These are phyloP conservation scores for Porites divaricata DNA, from an alignment of 92 coral and sea anemone genomes.

Conservation along the genomic window DNA sequence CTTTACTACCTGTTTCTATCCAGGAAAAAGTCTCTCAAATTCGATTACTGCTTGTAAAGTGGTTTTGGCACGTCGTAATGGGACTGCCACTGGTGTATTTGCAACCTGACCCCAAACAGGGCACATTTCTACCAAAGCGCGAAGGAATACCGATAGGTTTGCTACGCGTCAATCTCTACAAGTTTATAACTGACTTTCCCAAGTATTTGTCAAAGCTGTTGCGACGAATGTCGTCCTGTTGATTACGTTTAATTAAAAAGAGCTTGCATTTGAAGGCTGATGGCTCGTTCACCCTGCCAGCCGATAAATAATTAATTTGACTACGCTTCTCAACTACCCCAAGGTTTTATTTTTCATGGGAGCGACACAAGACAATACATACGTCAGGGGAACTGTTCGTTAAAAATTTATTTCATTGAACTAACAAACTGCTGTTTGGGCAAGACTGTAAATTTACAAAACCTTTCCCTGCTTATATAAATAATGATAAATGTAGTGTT, in stretches of 20 bases:
- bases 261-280: slow-evolving; percentile 72
- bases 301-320: slow-evolving; percentile 69
- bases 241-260: slow-evolving; percentile 87
- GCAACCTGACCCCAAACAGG: neutral
- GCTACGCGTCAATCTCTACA: neutral
- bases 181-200: slow-evolving; percentile 25
- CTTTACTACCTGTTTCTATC: slow-evolving; percentile 52
- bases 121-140: neutral
- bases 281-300: slow-evolving; percentile 60
- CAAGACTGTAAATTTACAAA: slow-evolving; percentile 96
- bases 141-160: neutral
- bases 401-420: slow-evolving; percentile 92
- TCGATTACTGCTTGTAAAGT: slow-evolving; percentile 65
- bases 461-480: slow-evolving; percentile 90
- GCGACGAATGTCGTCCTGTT: slow-evolving; percentile 77
- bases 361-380: slow-evolving; percentile 26
- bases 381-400: slow-evolving; percentile 73
- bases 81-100: slow-evolving; percentile 1
- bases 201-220: slow-evolving; percentile 83
- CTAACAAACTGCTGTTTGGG: slow-evolving; percentile 92
- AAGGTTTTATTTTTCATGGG: slow-evolving; percentile 5
- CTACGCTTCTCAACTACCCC: slow-evolving; percentile 67
- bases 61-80: slow-evolving; percentile 53
- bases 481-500: slow-evolving; percentile 85
- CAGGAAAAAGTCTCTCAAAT: slow-evolving; percentile 70